Evolutionary conservation across 2,113 vertebrate genomes (phyloP).

Genomic region (Actenoides lindsayi): DNA sequence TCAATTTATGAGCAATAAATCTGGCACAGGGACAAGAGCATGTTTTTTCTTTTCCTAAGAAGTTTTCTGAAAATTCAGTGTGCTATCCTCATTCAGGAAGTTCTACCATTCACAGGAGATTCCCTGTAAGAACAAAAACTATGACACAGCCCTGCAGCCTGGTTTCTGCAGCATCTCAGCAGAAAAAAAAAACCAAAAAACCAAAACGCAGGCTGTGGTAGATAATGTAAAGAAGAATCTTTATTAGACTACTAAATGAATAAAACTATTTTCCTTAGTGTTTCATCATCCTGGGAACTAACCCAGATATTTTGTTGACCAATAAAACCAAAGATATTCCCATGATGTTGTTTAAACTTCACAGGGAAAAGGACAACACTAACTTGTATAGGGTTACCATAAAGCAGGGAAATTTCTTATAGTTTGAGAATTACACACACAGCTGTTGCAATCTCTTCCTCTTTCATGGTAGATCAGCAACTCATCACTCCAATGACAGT

Average conservation of each 20-base stretch:
- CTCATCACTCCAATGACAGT: not conserved
- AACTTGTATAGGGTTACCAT: not conserved
- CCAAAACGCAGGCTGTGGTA: not conserved
- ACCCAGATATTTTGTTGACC: not conserved
- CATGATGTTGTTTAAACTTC: not conserved
- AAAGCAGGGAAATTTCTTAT: not conserved
- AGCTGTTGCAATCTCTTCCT: not conserved
- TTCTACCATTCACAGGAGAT: not conserved
- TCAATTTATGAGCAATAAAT: not conserved
- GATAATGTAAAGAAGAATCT: not conserved
- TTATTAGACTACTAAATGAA: not conserved
- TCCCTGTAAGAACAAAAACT: not conserved
- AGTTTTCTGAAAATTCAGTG: not conserved
- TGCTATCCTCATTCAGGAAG: not conserved
- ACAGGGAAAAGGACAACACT: not conserved
- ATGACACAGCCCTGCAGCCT: fast-evolving
- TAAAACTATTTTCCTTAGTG: not conserved
- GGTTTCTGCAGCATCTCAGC: not conserved
- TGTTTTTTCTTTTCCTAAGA: not conserved
- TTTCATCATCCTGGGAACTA: not conserved
- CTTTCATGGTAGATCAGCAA: not conserved
- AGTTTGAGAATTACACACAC: not conserved
- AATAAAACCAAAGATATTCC: not conserved
- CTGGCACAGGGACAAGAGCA: fast-evolving
- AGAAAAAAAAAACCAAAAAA: not conserved